phyloP scores from a whole-genome alignment of 2,888 invertebrate species.

The Drosophila rellima region DNA sequence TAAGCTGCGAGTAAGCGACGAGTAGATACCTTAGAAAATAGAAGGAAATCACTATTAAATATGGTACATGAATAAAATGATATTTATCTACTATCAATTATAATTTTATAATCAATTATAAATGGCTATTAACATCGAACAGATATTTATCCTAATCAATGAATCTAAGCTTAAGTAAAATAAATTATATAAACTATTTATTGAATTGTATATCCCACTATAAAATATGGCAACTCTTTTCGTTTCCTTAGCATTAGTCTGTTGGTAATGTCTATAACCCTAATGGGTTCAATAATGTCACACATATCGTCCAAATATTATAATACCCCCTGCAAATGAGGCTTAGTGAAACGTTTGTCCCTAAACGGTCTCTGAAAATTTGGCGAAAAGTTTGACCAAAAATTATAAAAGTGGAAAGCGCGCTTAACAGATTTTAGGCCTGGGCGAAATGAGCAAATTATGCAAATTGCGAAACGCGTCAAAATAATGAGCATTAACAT shows the following conservation, averaged over 20 bases:
- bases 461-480: conserved; percentile 45
- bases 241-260: not conserved
- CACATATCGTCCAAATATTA: conserved; percentile 3
- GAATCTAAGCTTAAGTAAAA: no score
- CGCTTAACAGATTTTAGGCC: conserved; percentile 21
- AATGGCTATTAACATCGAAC: no score
- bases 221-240: not conserved
- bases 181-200: no score
- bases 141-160: no score
- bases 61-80: not conserved
- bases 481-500: conserved; percentile 35
- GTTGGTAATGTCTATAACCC: not conserved
- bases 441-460: conserved; percentile 43
- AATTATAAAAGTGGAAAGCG: conserved; percentile 9
- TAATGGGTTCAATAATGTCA: not conserved
- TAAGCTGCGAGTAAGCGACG: not conserved
- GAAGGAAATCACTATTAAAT: not conserved
- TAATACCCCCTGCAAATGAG: conserved; percentile 6
- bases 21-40: not conserved
- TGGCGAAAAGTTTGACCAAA: conserved; percentile 9
- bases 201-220: not conserved
- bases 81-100: no score
- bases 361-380: conserved; percentile 7
- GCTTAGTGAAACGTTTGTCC: conserved; percentile 11
- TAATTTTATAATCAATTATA: no score